Evolutionary conservation across 1,140 invertebrate species (phyloP), one percentile per base, ranked within the genome.

Genomic region (Saccostrea cuccullata): DNA sequence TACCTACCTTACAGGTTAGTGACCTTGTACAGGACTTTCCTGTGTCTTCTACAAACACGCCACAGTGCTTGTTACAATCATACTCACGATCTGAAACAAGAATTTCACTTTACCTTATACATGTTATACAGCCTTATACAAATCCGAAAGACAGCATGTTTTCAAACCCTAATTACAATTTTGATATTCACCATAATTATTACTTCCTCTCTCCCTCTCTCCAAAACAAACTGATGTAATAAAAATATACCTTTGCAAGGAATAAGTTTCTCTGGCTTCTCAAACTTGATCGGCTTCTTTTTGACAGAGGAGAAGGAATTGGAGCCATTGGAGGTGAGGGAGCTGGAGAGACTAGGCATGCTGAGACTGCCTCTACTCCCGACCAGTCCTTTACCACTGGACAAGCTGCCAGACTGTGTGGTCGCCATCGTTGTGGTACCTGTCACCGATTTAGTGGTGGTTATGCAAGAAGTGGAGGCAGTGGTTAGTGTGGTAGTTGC

Each of bases 61-160:
- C 97, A 94, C 97, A 98, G 92, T 98, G 97, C 85, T 97, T 96
- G 91, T 98, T 96, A 6, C 97, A 96, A 94, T 98, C 97, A 94
- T 97, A 98, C 92, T 97, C 97, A 86, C 97, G 95, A 93, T 94
- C 93, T 94, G 90, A 23, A 93, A 93, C 64, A 70, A 84, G 67
- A 86, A 87, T 82, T n/a, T 20, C 15, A 64, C 17, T n/a, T 17
- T 64, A 64, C 17, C 58, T 64, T 64, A 64, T 17, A 17, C 15
- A 6, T 6, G 6, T 20, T 64, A 36, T 36, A 36, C 30, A 36
- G 30, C 30, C 30, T 36, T 2, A 36, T 1, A 36, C 30, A 36
- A 36, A 36, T 36, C 30, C 0, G 30, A 47, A 47, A 6, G 9
- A 47, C 9, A 47, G 6, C 5, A 3, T 47, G 9, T 47, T 47